Conservation (phyloP, 2,888 invertebrate genomes). For the Phorcus lineatus region DNA sequence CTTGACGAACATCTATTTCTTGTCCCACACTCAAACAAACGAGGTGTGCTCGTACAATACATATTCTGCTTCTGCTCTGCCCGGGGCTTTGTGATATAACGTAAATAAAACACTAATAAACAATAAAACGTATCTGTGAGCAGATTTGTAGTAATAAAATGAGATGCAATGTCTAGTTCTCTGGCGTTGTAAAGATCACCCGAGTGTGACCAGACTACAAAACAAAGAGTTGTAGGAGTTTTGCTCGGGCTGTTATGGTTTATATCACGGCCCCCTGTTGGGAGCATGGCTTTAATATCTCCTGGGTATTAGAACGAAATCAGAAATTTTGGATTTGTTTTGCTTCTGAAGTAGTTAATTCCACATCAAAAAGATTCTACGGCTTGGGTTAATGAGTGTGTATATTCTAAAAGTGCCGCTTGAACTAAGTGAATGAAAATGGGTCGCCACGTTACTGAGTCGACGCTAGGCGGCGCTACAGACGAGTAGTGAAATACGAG, state of each 20-base stretch:
- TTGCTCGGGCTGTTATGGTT: neutral
- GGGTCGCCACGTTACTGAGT: too few species aligned
- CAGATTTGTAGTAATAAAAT: slow-evolving; percentile 2
- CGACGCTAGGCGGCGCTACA: too few species aligned
- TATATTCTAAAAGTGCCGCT: neutral
- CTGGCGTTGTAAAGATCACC: neutral
- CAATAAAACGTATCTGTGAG: slow-evolving; percentile 3
- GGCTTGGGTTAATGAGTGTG: slow-evolving; percentile 22
- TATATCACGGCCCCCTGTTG: neutral
- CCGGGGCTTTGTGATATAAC: too few species aligned
- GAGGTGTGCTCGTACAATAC: too few species aligned
- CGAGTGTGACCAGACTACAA: neutral
- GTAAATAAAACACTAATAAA: neutral
- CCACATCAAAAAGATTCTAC: slow-evolving; percentile 1
- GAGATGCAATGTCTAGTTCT: neutral
- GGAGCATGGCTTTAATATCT: neutral
- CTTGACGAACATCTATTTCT: too few species aligned
- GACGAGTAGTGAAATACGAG: too few species aligned
- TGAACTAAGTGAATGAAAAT: too few species aligned
- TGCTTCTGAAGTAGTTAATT: neutral
- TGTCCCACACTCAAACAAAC: too few species aligned
- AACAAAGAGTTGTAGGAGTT: neutral
- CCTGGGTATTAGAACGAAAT: neutral
- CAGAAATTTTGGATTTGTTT: slow-evolving; percentile 3
- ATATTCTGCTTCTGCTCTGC: too few species aligned